Percentiles rank a stretch among this genome's conserved stretches.
Evolutionary conservation across 30 jellyfish, hydroid and myxozoan genomes (phyloP).

Genomic region (Sanderia malayensis): DNA sequence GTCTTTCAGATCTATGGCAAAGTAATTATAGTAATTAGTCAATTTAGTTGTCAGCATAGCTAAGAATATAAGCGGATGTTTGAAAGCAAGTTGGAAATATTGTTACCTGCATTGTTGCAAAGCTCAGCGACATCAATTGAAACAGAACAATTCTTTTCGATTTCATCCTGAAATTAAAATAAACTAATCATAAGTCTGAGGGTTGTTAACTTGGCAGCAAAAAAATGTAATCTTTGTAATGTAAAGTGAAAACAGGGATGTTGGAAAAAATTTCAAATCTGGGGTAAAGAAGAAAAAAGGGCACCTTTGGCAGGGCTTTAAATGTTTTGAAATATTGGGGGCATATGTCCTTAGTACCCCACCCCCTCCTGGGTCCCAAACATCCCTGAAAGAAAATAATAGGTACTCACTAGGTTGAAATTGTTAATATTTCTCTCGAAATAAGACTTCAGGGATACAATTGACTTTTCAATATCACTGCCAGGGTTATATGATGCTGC

Average conservation of each 20-base stretch:
- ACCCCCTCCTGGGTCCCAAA: no score
- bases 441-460: constrained; percentile 8
- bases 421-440: constrained; percentile 12
- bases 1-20: constrained; percentile 17
- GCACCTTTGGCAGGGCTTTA: no score
- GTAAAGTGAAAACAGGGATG: no score
- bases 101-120: constrained; percentile 48
- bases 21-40: neutral
- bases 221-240: neutral
- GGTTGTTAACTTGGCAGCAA: neutral
- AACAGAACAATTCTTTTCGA: constrained; percentile 65
- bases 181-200: neutral
- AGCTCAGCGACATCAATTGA: constrained; percentile 54
- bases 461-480: constrained; percentile 20
- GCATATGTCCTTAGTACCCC: no score
- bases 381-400: no score
- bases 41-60: neutral
- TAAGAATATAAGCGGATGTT: neutral
- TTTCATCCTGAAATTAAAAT: constrained; percentile 50
- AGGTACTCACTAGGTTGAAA: constrained; percentile 20
- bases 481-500: constrained; percentile 31
- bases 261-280: no score
- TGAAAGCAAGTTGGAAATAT: neutral
- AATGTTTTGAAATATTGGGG: no score
- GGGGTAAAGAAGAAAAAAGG: no score